phyloP scores from a whole-genome alignment of 2,888 invertebrate genomes.

The Liposcelis brunnea region DNA sequence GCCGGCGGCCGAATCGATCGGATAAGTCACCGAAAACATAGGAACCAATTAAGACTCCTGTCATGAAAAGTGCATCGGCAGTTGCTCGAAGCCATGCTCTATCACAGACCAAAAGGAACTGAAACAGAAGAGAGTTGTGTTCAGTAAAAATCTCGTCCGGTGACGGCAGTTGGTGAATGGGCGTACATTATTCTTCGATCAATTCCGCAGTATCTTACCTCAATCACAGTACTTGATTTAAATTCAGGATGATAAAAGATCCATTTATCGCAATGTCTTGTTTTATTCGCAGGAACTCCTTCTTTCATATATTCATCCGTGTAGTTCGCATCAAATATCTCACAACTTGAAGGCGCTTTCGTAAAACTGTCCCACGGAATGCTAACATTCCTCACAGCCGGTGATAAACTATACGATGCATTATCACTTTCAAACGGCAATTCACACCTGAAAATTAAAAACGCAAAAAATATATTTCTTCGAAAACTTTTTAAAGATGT shows the following conservation, averaged over 20 bases:
- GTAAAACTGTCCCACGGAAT: conserved; percentile 34
- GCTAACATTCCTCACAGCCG: conserved; percentile 29
- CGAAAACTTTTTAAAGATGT: conserved; percentile 5
- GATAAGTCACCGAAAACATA: conserved; percentile 54
- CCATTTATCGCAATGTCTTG: conserved; percentile 33
- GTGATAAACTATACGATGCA: conserved; percentile 31
- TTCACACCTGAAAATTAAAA: conserved; percentile 32
- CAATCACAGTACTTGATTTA: conserved; percentile 43
- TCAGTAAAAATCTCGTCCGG: too few species aligned
- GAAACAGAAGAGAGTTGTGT: too few species aligned
- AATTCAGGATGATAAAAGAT: conserved; percentile 43
- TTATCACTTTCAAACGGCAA: conserved; percentile 37
- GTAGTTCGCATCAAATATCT: conserved; percentile 29
- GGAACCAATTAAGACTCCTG: conserved; percentile 54
- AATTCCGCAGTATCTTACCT: too few species aligned
- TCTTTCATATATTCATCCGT: conserved; percentile 22
- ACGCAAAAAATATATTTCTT: conserved; percentile 13
- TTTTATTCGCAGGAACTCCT: conserved; percentile 20
- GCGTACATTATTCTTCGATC: too few species aligned
- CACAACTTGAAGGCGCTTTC: conserved; percentile 34
- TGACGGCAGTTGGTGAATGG: too few species aligned
- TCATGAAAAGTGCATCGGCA: conserved; percentile 50
- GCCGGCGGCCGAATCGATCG: conserved; percentile 50
- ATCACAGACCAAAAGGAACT: conserved; percentile 52
- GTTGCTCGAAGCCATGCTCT: conserved; percentile 42